A percentile compares a stretch with the other conserved stretches of the same genome.
Evolutionary conservation across 1,140 invertebrate species (phyloP).

Genomic region (Stenopsyche tienmushanensis): DNA sequence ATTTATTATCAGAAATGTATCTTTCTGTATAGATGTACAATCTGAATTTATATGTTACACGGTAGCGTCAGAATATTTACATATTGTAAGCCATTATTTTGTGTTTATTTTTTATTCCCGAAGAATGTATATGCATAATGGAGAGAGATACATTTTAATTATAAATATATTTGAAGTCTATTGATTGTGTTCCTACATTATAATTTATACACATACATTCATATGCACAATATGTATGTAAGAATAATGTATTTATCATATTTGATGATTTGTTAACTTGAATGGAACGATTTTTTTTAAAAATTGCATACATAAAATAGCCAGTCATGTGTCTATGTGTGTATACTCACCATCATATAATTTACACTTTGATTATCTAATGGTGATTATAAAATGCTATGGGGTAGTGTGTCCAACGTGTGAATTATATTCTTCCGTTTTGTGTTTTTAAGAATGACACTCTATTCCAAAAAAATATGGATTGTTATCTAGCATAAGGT

Average conservation of each 20-base stretch:
- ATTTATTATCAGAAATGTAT: too few species aligned
- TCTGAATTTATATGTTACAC: constrained; percentile 3
- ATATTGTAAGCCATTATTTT: too few species aligned
- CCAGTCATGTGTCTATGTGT: too few species aligned
- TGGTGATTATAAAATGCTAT: constrained; percentile 16
- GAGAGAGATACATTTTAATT: too few species aligned
- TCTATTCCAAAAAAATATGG: neutral
- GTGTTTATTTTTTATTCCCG: too few species aligned
- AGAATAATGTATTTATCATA: constrained; percentile 1
- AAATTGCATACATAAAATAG: too few species aligned
- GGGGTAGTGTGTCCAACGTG: constrained; percentile 17
- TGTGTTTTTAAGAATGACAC: neutral
- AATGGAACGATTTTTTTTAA: too few species aligned
- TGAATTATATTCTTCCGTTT: too few species aligned
- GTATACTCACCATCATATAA: constrained; percentile 17
- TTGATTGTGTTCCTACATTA: neutral
- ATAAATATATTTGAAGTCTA: constrained; percentile 4
- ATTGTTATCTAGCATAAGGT: constrained; percentile 17
- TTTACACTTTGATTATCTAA: constrained; percentile 16
- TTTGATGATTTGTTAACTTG: too few species aligned
- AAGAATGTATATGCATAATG: too few species aligned
- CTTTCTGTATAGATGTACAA: constrained; percentile 10
- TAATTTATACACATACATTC: constrained; percentile 6
- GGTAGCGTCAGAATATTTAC: too few species aligned
- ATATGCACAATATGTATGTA: constrained; percentile 9